Percentiles rank a stretch among this genome's conserved stretches.
Evolutionary conservation across 2,797 vertebrate genomes (phyloP).

Genomic region (Malurus leucopterus): DNA sequence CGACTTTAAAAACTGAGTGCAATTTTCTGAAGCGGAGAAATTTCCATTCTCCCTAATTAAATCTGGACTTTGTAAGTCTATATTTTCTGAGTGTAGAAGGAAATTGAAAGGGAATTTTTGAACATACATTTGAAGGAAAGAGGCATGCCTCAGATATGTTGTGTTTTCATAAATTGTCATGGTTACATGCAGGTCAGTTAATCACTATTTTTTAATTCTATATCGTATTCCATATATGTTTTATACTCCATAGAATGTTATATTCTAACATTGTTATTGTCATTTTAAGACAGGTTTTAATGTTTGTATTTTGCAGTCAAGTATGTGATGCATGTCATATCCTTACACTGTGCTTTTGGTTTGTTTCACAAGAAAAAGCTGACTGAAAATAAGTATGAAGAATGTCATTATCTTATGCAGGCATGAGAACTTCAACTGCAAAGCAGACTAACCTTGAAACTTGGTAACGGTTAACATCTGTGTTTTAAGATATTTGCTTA

Average conservation of each 20-base stretch:
- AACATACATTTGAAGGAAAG: not conserved
- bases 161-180: not conserved
- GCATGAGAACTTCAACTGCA: not conserved
- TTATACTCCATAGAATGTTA: not conserved
- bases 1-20: not conserved
- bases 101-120: not conserved
- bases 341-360: not conserved
- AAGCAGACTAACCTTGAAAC: not conserved
- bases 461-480: not conserved
- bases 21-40: not conserved
- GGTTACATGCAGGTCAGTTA: not conserved
- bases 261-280: not conserved
- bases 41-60: not conserved
- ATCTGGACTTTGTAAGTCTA: not conserved
- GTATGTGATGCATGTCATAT: not conserved
- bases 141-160: not conserved
- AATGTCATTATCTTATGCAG: not conserved
- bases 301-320: not conserved
- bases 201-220: not conserved
- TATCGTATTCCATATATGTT: not conserved
- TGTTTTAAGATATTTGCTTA: not conserved
- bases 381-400: not conserved
- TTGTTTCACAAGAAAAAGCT: constrained; percentile 10
- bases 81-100: not conserved
- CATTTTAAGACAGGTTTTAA: not conserved